Percentiles rank a stretch among this genome's conserved stretches.
phyloP scores from a whole-genome alignment of 2,113 vertebrate species.

The Sardina pilchardus region DNA sequence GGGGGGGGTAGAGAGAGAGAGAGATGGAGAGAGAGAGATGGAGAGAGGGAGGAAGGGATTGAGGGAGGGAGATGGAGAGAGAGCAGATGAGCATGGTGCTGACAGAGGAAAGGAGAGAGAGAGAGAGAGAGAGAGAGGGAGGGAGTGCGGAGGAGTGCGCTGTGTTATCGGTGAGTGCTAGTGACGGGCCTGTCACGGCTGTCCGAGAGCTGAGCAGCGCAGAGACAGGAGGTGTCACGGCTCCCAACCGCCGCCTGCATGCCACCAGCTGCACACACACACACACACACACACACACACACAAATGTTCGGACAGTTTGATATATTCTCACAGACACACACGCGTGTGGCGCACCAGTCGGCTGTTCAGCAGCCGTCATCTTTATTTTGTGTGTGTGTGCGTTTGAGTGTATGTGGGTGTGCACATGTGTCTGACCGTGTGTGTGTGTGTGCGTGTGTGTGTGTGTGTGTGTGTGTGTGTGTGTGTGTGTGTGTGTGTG shows the following conservation, averaged over 20 bases:
- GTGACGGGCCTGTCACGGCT: conserved; percentile 79
- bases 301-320: background rate
- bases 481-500: no score
- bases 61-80: conserved; percentile 39
- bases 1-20: background rate
- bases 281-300: no score
- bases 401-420: background rate
- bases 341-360: conserved; percentile 6
- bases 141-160: conserved; percentile 41
- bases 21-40: background rate
- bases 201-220: conserved; percentile 76
- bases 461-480: background rate
- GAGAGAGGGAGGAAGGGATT: conserved; percentile 33
- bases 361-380: conserved; percentile 59
- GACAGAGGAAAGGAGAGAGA: conserved; percentile 20
- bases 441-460: background rate
- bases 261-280: conserved; percentile 77
- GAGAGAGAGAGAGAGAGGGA: conserved; percentile 19
- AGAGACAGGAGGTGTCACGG: conserved; percentile 89
- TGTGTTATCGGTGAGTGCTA: conserved; percentile 77
- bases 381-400: conserved; percentile 40
- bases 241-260: conserved; percentile 77
- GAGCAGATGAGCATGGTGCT: no score
- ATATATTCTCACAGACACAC: background rate
- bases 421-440: background rate